These are phyloP conservation scores for Acanthosepion esculentum DNA, from an alignment of 2,888 invertebrate species.

Conservation along the genomic window DNA sequence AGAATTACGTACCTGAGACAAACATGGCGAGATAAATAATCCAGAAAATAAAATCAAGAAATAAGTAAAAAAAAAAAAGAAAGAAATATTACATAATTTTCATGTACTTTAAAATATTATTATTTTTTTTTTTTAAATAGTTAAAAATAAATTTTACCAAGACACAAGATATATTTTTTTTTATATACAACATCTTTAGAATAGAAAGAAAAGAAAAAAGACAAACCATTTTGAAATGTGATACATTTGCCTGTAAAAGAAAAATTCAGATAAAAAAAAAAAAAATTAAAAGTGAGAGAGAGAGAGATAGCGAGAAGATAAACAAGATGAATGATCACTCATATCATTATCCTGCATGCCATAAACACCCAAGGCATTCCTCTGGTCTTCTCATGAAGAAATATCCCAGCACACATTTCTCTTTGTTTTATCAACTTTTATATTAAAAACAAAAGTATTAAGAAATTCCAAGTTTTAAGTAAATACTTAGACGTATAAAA, in stretches of 20 bases:
- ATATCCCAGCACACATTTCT: not conserved
- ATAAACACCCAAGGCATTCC: not conserved
- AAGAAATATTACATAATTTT: not conserved
- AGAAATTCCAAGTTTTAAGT: not conserved
- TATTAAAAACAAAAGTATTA: not conserved
- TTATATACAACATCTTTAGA: not conserved
- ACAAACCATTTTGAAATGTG: slow-evolving; percentile 6
- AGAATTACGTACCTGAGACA: not conserved
- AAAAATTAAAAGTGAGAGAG: not conserved
- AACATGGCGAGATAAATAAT: not conserved
- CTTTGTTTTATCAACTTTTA: not conserved
- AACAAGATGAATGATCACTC: not conserved
- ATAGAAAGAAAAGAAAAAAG: not conserved
- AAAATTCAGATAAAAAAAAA: not conserved
- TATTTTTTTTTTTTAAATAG: not conserved
- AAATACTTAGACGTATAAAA: not conserved
- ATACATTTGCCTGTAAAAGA: not conserved
- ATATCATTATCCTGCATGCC: not conserved
- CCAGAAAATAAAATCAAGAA: not conserved
- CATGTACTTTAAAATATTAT: not conserved
- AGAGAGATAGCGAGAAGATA: not conserved
- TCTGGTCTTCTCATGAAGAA: not conserved
- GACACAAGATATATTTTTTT: not conserved
- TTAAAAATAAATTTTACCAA: not conserved
- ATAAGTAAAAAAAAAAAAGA: too few relatives aligned